These are phyloP conservation scores for Taeniopygia guttata DNA, from an alignment of 2,797 vertebrate genomes.

Conservation along the genomic window DNA sequence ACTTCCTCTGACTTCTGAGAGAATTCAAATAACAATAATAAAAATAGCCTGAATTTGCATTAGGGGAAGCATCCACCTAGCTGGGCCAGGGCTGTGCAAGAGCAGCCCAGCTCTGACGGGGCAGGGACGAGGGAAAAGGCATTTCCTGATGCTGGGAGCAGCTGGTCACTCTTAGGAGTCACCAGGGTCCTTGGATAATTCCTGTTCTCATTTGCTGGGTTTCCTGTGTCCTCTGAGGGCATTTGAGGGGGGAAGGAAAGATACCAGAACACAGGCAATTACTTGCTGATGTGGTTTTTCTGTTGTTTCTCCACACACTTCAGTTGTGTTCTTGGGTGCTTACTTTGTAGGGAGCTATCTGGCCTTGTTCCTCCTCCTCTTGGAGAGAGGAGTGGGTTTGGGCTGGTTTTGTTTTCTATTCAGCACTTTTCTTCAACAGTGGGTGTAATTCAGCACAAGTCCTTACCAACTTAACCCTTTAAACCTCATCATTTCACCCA, in stretches of 20 bases:
- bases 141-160: background rate
- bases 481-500: background rate
- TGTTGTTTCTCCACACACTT: background rate
- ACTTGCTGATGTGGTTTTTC: background rate
- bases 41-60: constrained; percentile 54
- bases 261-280: background rate
- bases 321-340: background rate
- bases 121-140: background rate
- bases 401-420: background rate
- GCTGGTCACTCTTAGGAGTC: background rate
- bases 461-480: background rate
- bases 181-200: fast-evolving
- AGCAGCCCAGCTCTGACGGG: background rate
- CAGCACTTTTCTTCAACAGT: background rate
- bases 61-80: background rate
- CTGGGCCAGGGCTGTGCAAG: background rate
- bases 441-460: background rate
- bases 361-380: fast-evolving
- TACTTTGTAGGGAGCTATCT: background rate
- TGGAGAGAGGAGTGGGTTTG: background rate
- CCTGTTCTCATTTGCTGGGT: background rate
- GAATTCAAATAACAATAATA: constrained; percentile 48
- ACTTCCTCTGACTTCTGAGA: background rate
- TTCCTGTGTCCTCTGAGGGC: background rate
- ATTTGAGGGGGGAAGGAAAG: background rate